Conservation (phyloP, 2,113 vertebrate species). For the Rattus rattus region DNA sequence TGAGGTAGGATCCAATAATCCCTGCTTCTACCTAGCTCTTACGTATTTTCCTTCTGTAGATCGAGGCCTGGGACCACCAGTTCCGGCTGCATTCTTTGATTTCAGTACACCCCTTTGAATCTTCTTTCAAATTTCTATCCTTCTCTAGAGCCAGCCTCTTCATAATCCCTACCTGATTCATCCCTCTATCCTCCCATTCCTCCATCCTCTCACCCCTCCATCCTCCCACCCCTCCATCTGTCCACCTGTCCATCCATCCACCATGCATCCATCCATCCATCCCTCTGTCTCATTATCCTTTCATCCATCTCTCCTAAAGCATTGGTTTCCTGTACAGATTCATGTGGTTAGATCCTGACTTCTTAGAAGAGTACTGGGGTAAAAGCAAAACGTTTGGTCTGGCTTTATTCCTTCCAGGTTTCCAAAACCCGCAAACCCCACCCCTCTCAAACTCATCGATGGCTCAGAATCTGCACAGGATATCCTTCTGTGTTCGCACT, state of each 20-base stretch:
- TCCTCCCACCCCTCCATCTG: too few relatives aligned
- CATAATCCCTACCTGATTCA: not conserved
- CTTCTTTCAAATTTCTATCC: not conserved
- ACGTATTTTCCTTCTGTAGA: not conserved
- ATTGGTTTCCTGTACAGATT: not conserved
- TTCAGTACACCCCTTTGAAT: not conserved
- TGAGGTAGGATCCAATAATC: not conserved
- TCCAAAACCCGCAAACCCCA: not conserved
- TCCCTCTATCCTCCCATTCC: not conserved
- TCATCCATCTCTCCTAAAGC: not conserved
- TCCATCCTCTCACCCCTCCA: not conserved
- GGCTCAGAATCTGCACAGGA: not conserved
- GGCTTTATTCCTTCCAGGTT: not conserved
- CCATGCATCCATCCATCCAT: not conserved
- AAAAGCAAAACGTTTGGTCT: not conserved
- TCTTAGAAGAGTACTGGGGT: not conserved
- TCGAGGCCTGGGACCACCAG: not conserved
- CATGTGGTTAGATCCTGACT: not conserved
- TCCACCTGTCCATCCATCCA: too few relatives aligned
- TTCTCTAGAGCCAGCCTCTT: not conserved
- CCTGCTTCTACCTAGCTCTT: not conserved
- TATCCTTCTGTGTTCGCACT: rapidly evolving
- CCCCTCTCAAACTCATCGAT: not conserved
- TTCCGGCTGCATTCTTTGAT: not conserved
- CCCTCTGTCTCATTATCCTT: not conserved